These are phyloP conservation scores for Yponomeuta evonymella DNA, from an alignment of 2,888 invertebrate species.

Conservation along the genomic window DNA sequence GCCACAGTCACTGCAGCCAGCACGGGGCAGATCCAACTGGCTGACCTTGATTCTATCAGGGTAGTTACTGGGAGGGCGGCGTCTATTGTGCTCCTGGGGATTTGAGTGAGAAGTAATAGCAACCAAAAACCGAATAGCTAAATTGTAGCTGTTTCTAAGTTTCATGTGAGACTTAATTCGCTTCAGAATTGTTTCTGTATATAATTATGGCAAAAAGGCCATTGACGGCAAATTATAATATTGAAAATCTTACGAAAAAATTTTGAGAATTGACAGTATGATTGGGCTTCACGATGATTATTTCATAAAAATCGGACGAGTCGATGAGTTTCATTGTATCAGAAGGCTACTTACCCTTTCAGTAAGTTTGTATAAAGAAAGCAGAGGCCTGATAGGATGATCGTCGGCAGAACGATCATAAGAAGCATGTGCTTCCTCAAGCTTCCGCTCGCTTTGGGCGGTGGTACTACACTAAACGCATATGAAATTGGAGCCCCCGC, in stretches of 20 bases:
- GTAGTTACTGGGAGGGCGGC: constrained; percentile 77
- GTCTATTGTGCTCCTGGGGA: constrained; percentile 69
- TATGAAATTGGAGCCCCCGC: constrained; percentile 68
- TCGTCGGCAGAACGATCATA: constrained; percentile 53
- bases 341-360: constrained; percentile 47
- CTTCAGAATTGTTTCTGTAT: too few relatives aligned
- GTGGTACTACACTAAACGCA: constrained; percentile 53
- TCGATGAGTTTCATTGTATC: not conserved
- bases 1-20: constrained; percentile 77
- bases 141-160: not conserved
- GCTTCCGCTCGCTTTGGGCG: constrained; percentile 46
- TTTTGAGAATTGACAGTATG: too few relatives aligned
- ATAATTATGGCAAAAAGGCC: too few relatives aligned
- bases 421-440: constrained; percentile 53
- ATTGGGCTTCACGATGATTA: too few relatives aligned
- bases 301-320: not conserved
- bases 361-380: constrained; percentile 67
- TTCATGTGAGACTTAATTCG: not conserved
- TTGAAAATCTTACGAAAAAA: too few relatives aligned
- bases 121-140: not conserved
- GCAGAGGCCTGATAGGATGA: constrained; percentile 54
- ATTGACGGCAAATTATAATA: too few relatives aligned
- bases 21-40: constrained; percentile 77
- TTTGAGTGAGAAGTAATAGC: not conserved
- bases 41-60: constrained; percentile 75